Conservation (phyloP, 2,797 vertebrate genomes). For the Rhadinocentrus ornatus region DNA sequence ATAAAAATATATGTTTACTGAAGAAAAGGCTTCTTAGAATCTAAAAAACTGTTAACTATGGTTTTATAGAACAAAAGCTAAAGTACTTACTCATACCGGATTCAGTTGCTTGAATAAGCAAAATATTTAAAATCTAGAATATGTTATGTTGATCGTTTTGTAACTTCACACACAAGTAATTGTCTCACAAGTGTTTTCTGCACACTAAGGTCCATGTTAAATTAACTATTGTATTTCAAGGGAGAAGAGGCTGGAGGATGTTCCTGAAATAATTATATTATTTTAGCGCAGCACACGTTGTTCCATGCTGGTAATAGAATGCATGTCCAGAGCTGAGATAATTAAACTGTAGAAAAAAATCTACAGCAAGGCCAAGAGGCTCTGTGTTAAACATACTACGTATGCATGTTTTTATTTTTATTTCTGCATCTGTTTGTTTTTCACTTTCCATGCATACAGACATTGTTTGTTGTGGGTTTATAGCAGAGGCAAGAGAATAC, state of each 20-base stretch:
- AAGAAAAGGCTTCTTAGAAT: too few relatives aligned
- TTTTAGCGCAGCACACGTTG: not conserved
- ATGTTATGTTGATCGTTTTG: not conserved
- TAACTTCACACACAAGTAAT: not conserved
- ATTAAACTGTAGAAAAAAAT: conserved; percentile 9
- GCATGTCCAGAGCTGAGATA: not conserved
- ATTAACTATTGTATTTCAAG: not conserved
- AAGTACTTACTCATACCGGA: too few relatives aligned
- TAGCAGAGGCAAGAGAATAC: not conserved
- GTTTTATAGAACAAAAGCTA: too few relatives aligned
- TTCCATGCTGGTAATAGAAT: not conserved
- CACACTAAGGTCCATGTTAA: not conserved
- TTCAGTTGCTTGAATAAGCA: not conserved
- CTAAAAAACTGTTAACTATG: too few relatives aligned
- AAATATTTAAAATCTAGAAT: not conserved
- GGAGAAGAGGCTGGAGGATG: not conserved
- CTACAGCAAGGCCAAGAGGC: not conserved
- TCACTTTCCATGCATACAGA: not conserved
- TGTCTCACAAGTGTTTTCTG: not conserved
- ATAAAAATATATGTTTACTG: too few relatives aligned
- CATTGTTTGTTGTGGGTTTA: not conserved
- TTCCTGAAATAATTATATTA: not conserved
- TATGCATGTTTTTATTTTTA: not conserved
- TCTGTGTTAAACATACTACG: not conserved
- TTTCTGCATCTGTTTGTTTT: conserved; percentile 4